phyloP scores from a whole-genome alignment of 2,797 vertebrate genomes.

The Sebastes oblongus region DNA sequence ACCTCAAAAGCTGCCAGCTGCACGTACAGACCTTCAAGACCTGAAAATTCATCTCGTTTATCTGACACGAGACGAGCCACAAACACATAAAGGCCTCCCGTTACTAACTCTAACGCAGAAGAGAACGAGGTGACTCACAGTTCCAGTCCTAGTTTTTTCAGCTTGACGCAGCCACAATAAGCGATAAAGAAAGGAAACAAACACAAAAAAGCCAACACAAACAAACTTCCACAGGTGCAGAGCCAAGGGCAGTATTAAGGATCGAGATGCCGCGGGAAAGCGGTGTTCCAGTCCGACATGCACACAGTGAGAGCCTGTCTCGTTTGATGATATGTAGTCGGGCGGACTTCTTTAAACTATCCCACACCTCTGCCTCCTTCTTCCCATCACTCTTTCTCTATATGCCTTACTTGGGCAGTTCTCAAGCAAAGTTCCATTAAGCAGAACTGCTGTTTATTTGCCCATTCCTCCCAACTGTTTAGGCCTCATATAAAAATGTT shows the following conservation, averaged over 20 bases:
- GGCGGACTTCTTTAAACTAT: conserved; percentile 28
- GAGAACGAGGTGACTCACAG: conserved; percentile 5
- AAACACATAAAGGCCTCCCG: conserved; percentile 40
- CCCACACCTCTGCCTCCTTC: conserved; percentile 3
- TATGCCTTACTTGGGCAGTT: not conserved
- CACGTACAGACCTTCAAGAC: conserved; percentile 59
- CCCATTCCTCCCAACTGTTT: conserved; percentile 32
- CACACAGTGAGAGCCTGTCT: conserved; percentile 9
- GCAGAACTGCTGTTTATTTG: conserved; percentile 39
- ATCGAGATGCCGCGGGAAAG: conserved; percentile 1
- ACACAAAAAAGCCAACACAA: conserved; percentile 3
- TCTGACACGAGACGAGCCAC: conserved; percentile 42
- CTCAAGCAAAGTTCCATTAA: conserved; percentile 16
- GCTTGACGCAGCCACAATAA: conserved; percentile 49
- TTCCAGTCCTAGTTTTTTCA: not conserved
- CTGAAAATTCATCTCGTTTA: conserved; percentile 51
- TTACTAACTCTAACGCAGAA: conserved; percentile 4
- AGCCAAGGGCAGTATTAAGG: conserved; percentile 40
- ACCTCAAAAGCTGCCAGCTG: conserved; percentile 67
- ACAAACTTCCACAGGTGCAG: conserved; percentile 55
- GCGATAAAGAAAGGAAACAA: conserved; percentile 49
- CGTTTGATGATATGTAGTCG: not conserved
- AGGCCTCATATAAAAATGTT: conserved; percentile 26
- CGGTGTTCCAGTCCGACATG: conserved; percentile 15
- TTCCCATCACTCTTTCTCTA: not conserved